Evolutionary conservation across 2,888 invertebrate species (phyloP), one percentile per base, ranked within the genome.

Genomic region (Andrena flavipes): DNA sequence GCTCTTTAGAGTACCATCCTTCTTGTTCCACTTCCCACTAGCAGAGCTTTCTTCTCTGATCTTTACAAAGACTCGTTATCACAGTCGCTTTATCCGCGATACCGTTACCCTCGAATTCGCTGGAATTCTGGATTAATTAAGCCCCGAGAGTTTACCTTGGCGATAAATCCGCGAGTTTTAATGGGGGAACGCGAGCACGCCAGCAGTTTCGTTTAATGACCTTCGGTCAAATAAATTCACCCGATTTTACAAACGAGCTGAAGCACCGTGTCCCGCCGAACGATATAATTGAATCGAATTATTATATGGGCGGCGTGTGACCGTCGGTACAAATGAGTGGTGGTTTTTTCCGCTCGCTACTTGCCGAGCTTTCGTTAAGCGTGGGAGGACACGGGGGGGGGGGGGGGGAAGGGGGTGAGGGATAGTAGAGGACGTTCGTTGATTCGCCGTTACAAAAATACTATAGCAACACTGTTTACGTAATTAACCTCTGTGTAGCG

Each of bases 221-320:
- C 69, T 64, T 69, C 74, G 79, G 79, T 67, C 70, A 69, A 80
- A 81, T 81, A 70, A 74, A 81, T 73, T 62, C 67, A 59, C 78
- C 67, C 63, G 78, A 79, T 73, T 79, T 77, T 67, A 56, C 65
- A 70, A 74, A 81, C 74, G 80, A 78, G 63, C 13, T 49, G 51
- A 51, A 67, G 20, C 42, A 64, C 33, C 56, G 23, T 29, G 70
- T 48, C 48, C 35, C 74, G 67, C n/a, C 63, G 68, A 64, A 69
- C 56, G 54, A 78, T 73, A 72, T 81, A 81, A 78, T 81, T 79
- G 68, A 81, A 80, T 78, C 68, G 73, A 81, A 81, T 81, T 73
- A 79, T 79, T 78, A 73, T 79, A 69, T 54, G 64, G 48, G 48
- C 48, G 10, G 56, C 20, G 62, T 56, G 70, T n/a, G 42, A 26